Evolutionary conservation across 1,140 invertebrate genomes (phyloP).

Genomic region (Drosophila athabasca): DNA sequence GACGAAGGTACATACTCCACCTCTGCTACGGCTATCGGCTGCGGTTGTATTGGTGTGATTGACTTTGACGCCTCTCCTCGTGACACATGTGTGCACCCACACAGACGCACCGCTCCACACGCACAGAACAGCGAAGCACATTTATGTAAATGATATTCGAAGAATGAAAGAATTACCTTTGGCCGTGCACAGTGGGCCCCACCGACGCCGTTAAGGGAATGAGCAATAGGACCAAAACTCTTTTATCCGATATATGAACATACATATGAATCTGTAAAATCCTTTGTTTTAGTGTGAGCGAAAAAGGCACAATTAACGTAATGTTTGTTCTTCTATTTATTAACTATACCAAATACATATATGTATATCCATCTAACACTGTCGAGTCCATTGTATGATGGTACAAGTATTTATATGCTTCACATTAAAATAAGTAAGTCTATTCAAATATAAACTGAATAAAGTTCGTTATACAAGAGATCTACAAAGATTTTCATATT

Average conservation of each 20-base stretch:
- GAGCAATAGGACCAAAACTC: neutral
- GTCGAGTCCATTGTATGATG: neutral
- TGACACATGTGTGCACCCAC: constrained; percentile 60
- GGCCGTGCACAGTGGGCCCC: constrained; percentile 28
- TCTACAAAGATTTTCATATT: no score
- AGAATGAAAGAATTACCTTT: constrained; percentile 30
- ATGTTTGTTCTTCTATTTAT: no score
- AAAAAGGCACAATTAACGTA: no score
- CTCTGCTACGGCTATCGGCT: neutral
- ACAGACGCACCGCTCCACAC: constrained; percentile 3
- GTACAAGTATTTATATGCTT: neutral
- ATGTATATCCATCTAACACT: no score
- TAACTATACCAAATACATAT: no score
- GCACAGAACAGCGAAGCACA: constrained; percentile 16
- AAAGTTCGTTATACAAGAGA: no score
- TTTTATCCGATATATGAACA: neutral
- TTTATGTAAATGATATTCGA: constrained; percentile 42
- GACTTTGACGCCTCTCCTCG: constrained; percentile 62
- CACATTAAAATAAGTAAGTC: neutral
- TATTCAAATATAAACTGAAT: neutral
- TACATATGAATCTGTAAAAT: neutral
- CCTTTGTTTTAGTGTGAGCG: no score
- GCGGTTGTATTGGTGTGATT: constrained; percentile 42
- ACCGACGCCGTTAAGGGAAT: no score
- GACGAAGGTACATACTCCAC: no score